Base-by-base conservation (phyloP, 2,113 vertebrate genomes). In the Nyctibius bracteatus region DNA sequence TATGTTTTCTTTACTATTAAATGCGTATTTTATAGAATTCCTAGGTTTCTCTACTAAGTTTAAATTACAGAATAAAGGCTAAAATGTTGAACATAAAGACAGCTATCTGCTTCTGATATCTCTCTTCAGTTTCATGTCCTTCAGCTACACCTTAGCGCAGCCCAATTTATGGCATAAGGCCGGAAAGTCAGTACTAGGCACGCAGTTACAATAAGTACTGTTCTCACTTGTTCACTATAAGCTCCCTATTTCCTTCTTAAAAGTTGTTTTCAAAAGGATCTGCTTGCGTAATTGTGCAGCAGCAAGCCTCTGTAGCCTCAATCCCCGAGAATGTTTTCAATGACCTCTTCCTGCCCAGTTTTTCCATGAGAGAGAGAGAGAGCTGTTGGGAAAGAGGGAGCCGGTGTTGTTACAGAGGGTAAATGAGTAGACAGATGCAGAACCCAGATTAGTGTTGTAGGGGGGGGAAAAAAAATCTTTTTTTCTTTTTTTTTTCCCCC, bases 221-320 rank as follows among this genome's bases (percentile, higher is more conserved):
- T 77, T 95, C 93, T 95, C 70, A 75, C 41, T 96, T 92, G 81
- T 72, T 93, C 84, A 86, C 79, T 89, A 8, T 91, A 91, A 96
- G 82, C 90, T 96, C 52, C 68, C 52, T 79, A 66, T 92, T 95
- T 95, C 94, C 67, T 86, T 96, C 85, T 97, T 94, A 95, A 85
- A 93, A 93, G 80, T 86, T 94, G 86, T 96, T 97, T 97, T 96
- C 94, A 83, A 95, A 97, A 94, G 88, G 89, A 95, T 95, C 78
- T 74, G 83, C 92, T 97, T 97, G 87, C 87, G 44, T 96, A 97
- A 97, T 91, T 87, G 80, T 87, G 59, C 87, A 92, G 92, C 87
- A 96, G 72, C 86, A 73, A 96, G 92, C 54, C 79, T 65, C 70
- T 73, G 87, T 75, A 90, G 73, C 90, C 79, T 92, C 94, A 94